Evolutionary conservation across 2,888 invertebrate species (phyloP).

Genomic region (Heteromurus nitidus): DNA sequence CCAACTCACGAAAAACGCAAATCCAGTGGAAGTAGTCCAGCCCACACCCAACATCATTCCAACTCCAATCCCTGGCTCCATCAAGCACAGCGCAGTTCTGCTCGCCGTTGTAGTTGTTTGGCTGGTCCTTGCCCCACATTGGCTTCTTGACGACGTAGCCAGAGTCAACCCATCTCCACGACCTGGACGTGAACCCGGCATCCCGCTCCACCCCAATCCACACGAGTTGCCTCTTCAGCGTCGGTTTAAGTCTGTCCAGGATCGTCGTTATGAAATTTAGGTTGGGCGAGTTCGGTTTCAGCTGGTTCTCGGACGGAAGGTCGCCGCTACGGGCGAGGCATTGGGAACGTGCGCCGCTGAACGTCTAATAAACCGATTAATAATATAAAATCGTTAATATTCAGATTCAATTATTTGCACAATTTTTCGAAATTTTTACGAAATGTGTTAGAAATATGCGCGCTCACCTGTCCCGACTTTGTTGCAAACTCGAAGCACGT

Average conservation of each 20-base stretch:
- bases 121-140: slow-evolving; percentile 95
- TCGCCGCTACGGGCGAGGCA: slow-evolving; percentile 79
- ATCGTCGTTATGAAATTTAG: slow-evolving; percentile 72
- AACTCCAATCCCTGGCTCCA: slow-evolving; percentile 91
- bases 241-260: slow-evolving; percentile 86
- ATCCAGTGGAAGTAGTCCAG: slow-evolving; percentile 95
- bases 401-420: background rate
- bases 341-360: slow-evolving; percentile 86
- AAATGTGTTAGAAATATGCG: too few species aligned
- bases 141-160: slow-evolving; percentile 87
- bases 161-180: slow-evolving; percentile 95
- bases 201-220: slow-evolving; percentile 95
- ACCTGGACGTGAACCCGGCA: slow-evolving; percentile 86
- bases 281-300: slow-evolving; percentile 72
- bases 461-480: slow-evolving; percentile 68
- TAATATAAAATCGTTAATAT: slow-evolving; percentile 6
- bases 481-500: slow-evolving; percentile 88
- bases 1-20: slow-evolving; percentile 77
- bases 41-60: slow-evolving; percentile 97
- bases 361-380: slow-evolving; percentile 80
- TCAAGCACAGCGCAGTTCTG: slow-evolving; percentile 96
- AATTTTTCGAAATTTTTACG: background rate
- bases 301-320: slow-evolving; percentile 72
- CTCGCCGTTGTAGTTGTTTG: slow-evolving; percentile 96
- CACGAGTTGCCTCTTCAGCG: slow-evolving; percentile 88